phyloP scores from a whole-genome alignment of 2,113 vertebrate genomes.

The Lycaon pictus region DNA sequence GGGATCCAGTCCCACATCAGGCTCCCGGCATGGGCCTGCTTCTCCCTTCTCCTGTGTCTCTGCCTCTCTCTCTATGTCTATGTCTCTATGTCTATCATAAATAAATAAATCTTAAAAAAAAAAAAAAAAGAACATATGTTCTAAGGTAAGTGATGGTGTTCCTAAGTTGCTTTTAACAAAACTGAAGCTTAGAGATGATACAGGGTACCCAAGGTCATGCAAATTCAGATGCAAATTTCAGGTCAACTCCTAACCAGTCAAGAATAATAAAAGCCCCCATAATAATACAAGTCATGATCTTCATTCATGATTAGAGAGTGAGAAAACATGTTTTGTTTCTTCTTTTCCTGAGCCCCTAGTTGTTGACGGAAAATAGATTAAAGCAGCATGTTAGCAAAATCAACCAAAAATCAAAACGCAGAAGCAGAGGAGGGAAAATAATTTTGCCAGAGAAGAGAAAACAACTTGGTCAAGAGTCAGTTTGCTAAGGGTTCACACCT shows the following conservation, averaged over 20 bases:
- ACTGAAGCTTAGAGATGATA: neutral
- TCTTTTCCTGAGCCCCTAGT: neutral
- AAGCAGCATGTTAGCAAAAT: neutral
- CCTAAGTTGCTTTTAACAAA: neutral
- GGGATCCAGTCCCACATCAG: too few relatives aligned
- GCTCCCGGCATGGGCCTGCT: too few relatives aligned
- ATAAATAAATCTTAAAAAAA: too few relatives aligned
- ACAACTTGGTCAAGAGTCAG: neutral
- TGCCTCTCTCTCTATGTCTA: too few relatives aligned
- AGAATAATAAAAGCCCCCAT: neutral
- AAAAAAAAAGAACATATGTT: neutral
- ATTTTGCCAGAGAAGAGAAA: neutral
- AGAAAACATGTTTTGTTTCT: neutral
- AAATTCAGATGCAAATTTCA: neutral
- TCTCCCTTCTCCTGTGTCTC: too few relatives aligned
- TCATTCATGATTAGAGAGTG: neutral
- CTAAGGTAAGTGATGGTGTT: neutral
- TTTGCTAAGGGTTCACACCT: conserved; percentile 58
- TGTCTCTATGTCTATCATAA: too few relatives aligned
- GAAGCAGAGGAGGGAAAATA: neutral
- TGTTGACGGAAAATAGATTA: conserved; percentile 3
- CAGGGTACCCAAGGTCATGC: neutral
- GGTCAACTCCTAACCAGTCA: neutral
- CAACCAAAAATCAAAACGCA: neutral
- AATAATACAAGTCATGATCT: neutral